These are phyloP conservation scores for Thamnophis elegans DNA, from an alignment of 2,797 vertebrate genomes.

Conservation along the genomic window DNA sequence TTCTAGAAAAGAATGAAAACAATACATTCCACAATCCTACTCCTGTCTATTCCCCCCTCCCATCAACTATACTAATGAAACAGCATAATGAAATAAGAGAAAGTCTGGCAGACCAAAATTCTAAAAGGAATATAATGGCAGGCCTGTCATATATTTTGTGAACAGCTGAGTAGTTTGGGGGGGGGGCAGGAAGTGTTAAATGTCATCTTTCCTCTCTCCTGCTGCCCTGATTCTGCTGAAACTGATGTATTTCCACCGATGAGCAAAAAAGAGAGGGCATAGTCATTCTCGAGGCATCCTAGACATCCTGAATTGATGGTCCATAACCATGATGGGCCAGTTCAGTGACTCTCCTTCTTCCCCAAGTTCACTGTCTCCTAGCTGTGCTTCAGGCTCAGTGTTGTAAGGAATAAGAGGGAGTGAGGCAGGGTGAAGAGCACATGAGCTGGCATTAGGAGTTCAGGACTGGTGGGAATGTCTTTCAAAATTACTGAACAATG, in stretches of 20 bases:
- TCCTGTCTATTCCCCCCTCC: no score
- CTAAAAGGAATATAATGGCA: no score
- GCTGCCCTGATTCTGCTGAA: not conserved
- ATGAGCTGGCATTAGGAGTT: not conserved
- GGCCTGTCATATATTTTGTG: no score
- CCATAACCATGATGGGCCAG: no score
- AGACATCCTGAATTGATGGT: not conserved
- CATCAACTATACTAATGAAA: no score
- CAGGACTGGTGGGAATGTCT: not conserved
- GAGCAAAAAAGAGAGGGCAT: not conserved
- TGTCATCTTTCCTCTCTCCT: not conserved
- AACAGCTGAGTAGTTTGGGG: not conserved
- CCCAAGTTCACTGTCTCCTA: not conserved
- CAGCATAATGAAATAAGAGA: no score
- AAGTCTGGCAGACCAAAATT: no score
- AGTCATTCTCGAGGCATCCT: not conserved
- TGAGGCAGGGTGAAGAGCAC: not conserved
- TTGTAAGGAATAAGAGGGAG: not conserved
- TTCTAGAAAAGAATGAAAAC: no score
- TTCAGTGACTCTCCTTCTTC: not conserved
- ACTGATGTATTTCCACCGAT: not conserved
- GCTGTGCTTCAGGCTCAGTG: no score
- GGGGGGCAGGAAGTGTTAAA: not conserved
- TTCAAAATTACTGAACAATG: not conserved
- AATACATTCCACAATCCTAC: no score